Evolutionary conservation across 2,888 invertebrate genomes (phyloP).

Genomic region (Choreutis nemorana): DNA sequence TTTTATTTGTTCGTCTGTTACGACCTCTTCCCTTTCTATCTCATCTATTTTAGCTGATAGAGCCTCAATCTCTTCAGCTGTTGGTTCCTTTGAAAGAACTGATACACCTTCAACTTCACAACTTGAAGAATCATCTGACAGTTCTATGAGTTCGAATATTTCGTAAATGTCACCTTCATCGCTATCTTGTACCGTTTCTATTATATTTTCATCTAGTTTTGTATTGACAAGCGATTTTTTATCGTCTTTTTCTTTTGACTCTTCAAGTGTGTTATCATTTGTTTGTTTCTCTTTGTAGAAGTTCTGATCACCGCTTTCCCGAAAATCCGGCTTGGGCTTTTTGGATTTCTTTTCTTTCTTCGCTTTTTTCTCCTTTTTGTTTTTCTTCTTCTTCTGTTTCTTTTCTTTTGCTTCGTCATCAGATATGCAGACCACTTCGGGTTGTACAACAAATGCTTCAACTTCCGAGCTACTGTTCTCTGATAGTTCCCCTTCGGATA

Average conservation of each 20-base stretch:
- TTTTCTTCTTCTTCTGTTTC: conserved; percentile 32
- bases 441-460: conserved; percentile 31
- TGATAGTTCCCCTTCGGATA: conserved; percentile 39
- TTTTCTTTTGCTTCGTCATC: conserved; percentile 34
- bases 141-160: conserved; percentile 38
- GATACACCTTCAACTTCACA: conserved; percentile 39
- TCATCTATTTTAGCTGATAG: conserved; percentile 56
- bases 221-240: conserved; percentile 9
- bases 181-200: not conserved
- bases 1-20: conserved; percentile 27
- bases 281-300: conserved; percentile 24
- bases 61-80: conserved; percentile 47
- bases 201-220: conserved; percentile 5
- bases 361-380: conserved; percentile 48
- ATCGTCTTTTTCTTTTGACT: conserved; percentile 5
- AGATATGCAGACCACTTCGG: conserved; percentile 63
- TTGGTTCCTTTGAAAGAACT: conserved; percentile 50
- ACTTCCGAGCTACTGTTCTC: conserved; percentile 40
- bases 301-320: conserved; percentile 34
- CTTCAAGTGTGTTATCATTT: conserved; percentile 5
- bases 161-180: conserved; percentile 19
- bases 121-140: conserved; percentile 45
- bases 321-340: conserved; percentile 40
- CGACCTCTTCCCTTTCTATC: conserved; percentile 36
- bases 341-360: conserved; percentile 35